Evolutionary conservation across 2,113 vertebrate species (phyloP), one percentile per base, ranked within the genome.

Genomic region (Notothenia rossii): DNA sequence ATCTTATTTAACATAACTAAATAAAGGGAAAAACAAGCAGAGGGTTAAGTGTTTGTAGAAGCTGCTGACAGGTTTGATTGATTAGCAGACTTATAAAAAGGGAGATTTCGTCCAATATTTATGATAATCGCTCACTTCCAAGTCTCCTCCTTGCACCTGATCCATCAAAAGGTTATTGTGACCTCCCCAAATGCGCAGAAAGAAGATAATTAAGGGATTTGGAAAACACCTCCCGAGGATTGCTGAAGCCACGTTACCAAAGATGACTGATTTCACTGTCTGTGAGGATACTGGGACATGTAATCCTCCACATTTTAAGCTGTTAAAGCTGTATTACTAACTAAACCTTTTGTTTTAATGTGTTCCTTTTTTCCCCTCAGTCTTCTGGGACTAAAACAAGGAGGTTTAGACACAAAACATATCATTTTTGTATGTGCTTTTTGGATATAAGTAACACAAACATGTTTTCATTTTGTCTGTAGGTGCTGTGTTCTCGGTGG

Each of bases 41-140:
- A 5, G 15, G 2, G 14, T 63, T 20, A 63, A 9, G n/a, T 72
- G 63, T 63, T 75, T 79, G 43, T 55, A 51, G 17, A 20, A 60
- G 76, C 33, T 49, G 40, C 15, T 46, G 71, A 63, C 33, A 43
- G 13, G 22, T 78, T 59, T 73, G 66, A 74, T 75, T 29, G 70
- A 82, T 70, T 73, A 65, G 17, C 54, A 58, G 53, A 36, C 72
- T 13, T 65, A 72, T 62, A 71, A 65, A 71, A 65, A 66, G 12
- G 43, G 65, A 40, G 36, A 10, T 29, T 15, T 48, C 65, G 70
- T 73, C 25, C 14, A 40, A 22, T 79, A 50, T 36, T 58, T 72
- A 56, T 49, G 20, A 58, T 49, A 60, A 40, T 40, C 7, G 36
- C 36, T 40, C 3, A 29, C 29, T 29, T 29, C 29, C 29, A 29